Evolutionary conservation across 2,888 invertebrate genomes (phyloP).

Genomic region (Lycia hirtaria): DNA sequence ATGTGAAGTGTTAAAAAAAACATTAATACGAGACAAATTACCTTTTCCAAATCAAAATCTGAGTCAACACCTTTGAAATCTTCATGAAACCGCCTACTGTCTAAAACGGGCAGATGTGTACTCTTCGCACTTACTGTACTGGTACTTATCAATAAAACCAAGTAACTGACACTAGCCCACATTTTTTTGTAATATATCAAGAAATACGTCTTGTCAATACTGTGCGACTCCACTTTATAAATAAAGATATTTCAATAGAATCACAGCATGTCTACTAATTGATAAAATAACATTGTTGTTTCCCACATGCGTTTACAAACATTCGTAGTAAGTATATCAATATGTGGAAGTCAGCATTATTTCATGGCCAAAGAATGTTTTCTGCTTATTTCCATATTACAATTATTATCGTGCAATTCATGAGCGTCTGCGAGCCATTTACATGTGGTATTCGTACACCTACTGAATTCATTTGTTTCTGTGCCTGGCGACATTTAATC

Average conservation of each 20-base stretch:
- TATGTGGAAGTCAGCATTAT: too few species aligned
- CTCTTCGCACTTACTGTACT: too few species aligned
- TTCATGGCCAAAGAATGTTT: constrained; percentile 4
- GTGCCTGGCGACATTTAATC: too few species aligned
- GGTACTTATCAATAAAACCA: background rate
- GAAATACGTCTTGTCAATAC: background rate
- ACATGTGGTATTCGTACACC: too few species aligned
- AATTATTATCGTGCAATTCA: too few species aligned
- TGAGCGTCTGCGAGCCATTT: too few species aligned
- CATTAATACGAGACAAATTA: background rate
- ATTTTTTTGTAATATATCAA: background rate
- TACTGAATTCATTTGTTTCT: too few species aligned
- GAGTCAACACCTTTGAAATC: constrained; percentile 6
- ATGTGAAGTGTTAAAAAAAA: background rate
- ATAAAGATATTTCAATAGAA: background rate
- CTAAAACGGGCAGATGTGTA: too few species aligned
- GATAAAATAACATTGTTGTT: background rate
- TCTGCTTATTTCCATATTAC: too few species aligned
- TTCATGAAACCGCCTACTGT: background rate
- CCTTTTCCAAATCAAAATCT: constrained; percentile 2
- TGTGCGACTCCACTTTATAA: background rate
- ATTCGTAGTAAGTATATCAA: too few species aligned
- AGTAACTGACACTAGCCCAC: background rate
- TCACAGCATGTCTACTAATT: too few species aligned
- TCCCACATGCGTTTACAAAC: background rate